Conservation (phyloP, 2,888 invertebrate species). For the Parnassius apollo region DNA sequence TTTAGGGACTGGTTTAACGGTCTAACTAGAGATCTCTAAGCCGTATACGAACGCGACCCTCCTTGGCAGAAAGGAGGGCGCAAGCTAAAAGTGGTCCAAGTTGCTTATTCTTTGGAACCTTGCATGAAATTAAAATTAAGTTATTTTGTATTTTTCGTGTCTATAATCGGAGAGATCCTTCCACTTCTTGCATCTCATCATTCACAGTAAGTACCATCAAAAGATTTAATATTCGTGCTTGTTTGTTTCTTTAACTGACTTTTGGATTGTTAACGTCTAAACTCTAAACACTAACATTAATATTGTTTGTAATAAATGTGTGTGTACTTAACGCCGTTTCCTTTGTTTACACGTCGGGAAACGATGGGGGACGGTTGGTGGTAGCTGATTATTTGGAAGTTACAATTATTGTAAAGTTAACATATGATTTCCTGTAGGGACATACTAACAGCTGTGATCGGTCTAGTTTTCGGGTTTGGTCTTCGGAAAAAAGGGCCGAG, state of each 20-base stretch:
- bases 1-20: no score
- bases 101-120: no score
- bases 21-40: no score
- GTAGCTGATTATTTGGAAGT: slow-evolving; percentile 8
- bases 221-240: slow-evolving; percentile 1
- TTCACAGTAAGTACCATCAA: slow-evolving; percentile 5
- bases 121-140: no score
- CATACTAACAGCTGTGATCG: not conserved
- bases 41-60: no score
- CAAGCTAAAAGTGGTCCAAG: no score
- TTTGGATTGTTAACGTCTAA: slow-evolving; percentile 12
- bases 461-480: no score
- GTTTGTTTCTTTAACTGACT: slow-evolving; percentile 15
- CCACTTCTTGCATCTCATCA: not conserved
- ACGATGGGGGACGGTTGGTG: not conserved
- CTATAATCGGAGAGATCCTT: not conserved
- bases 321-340: not conserved
- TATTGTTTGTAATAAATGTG: slow-evolving; percentile 17
- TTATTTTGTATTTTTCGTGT: not conserved
- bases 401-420: slow-evolving; percentile 8
- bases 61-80: no score
- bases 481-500: no score
- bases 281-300: slow-evolving; percentile 12
- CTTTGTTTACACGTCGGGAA: slow-evolving; percentile 4
- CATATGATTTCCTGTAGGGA: slow-evolving; percentile 9